Conservation (phyloP, 37 sponge, comb jelly and placozoan species). For the Chondrilla cf. caribensis region DNA sequence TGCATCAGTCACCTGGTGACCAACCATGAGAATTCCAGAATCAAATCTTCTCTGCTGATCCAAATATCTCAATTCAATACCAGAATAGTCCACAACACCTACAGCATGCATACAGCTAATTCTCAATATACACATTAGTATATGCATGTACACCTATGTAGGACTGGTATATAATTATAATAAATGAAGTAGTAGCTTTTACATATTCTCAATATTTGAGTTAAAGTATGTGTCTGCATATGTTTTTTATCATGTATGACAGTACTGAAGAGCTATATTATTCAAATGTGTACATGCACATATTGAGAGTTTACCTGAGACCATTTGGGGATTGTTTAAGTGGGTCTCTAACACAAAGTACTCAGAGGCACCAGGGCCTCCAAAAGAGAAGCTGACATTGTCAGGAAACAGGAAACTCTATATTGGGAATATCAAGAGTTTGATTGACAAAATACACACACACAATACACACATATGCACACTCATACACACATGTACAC, state of each 20-base stretch:
- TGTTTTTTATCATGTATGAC: too few relatives aligned
- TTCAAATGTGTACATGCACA: too few relatives aligned
- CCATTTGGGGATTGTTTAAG: slow-evolving; percentile 54
- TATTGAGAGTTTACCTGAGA: slow-evolving; percentile 14
- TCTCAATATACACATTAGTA: too few relatives aligned
- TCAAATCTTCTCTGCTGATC: not conserved
- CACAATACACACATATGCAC: not conserved
- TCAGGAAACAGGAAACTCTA: slow-evolving; percentile 35
- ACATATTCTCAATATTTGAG: too few relatives aligned
- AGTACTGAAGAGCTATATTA: too few relatives aligned
- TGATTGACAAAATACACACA: too few relatives aligned
- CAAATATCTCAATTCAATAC: not conserved
- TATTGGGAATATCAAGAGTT: too few relatives aligned
- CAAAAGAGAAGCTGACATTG: slow-evolving; percentile 64
- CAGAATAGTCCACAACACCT: not conserved
- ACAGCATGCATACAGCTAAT: too few relatives aligned
- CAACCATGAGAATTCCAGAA: not conserved
- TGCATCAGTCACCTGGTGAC: not conserved
- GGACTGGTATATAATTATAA: too few relatives aligned
- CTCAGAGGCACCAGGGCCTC: slow-evolving; percentile 45
- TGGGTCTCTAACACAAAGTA: slow-evolving; percentile 56
- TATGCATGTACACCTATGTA: too few relatives aligned
- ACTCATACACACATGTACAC: slow-evolving; percentile 6
- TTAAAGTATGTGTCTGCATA: too few relatives aligned
- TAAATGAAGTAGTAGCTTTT: too few relatives aligned